phyloP scores from a whole-genome alignment of 2,113 vertebrate genomes.

The Nothoprocta perdicaria region DNA sequence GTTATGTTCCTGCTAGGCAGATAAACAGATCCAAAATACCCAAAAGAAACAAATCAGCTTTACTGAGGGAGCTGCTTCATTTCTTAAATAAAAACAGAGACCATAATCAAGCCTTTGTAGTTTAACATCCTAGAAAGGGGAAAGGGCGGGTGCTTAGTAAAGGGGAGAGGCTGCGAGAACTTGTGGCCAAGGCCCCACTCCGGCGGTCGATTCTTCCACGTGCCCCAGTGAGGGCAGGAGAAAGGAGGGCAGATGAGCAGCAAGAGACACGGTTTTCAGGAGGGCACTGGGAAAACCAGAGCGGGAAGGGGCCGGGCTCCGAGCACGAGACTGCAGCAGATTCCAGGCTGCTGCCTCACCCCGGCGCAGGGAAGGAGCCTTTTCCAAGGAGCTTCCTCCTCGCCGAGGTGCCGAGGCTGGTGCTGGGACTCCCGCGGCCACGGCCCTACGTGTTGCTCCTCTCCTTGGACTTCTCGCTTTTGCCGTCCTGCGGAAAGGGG shows the following conservation, averaged over 20 bases:
- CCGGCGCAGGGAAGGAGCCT: constrained; percentile 42
- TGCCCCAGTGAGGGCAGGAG: neutral
- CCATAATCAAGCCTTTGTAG: constrained; percentile 59
- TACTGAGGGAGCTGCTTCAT: constrained; percentile 64
- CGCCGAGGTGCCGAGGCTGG: constrained; percentile 12
- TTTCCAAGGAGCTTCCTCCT: constrained; percentile 33
- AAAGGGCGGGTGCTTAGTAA: constrained; percentile 35
- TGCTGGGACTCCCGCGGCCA: neutral
- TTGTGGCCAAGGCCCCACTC: neutral
- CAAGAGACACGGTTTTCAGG: constrained; percentile 7
- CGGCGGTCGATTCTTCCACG: neutral
- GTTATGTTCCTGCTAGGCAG: neutral
- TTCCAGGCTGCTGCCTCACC: neutral
- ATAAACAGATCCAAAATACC: neutral
- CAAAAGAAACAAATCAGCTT: constrained; percentile 70
- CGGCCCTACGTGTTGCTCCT: constrained; percentile 66
- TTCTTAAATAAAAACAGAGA: constrained; percentile 62
- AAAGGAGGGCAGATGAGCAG: neutral
- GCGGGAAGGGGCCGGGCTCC: constrained; percentile 23
- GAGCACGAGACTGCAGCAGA: constrained; percentile 2
- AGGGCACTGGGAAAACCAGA: neutral
- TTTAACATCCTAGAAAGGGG: constrained; percentile 52
- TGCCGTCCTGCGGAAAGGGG: constrained; percentile 54
- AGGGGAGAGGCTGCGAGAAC: neutral
- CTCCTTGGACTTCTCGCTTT: constrained; percentile 73